Base-by-base conservation (phyloP, 2,888 invertebrate species). In the Monoplex corrugatus region DNA sequence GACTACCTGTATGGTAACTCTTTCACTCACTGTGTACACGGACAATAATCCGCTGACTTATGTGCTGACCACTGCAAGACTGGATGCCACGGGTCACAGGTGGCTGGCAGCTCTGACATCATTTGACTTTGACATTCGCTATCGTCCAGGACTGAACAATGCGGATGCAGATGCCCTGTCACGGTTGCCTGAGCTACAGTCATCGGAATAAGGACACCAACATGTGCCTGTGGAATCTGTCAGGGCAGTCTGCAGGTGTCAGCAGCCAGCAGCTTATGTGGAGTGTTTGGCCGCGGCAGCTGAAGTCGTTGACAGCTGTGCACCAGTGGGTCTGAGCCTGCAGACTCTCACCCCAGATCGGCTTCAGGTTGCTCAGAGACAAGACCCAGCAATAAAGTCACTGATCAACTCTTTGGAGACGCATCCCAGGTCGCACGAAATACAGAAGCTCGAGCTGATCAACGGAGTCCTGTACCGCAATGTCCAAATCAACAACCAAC, bases 31-130 rank as follows among this genome's bases (percentile, higher is more conserved):
- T 75, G 85, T 68, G 35, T 82, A 40, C 45, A 78, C 89, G 1
- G 86, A 89, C 57, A 86, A 86, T 38, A 89, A 86, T 44, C 89
- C 89, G 13, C 35, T 89, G 16, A 86, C 80, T 3, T 89, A 89
- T 57, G 85, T 89, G 19, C 86, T 89, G 43, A 57, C 50, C 32
- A 86, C 89, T 40, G 45, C 45, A 13, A 75, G 45, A 72, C n/a
- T 86, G 8, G 89, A 86, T 86, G 86, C 50, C 8, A 86, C 86
- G 0, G 89, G 86, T 19, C 89, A 89, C n/a, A 43, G 82, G 2
- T 89, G 89, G 89, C 75, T 80, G 19, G 86, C 89, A n/a, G 38
- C 86, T 6, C 68, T 89, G 28, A 57, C 86, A 28, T 44, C 86
- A 3, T 89, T 44, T 44, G 63, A 89, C 44, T 89, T 86, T 57